These are phyloP conservation scores for Stercorarius parasiticus DNA, from an alignment of 2,113 vertebrate species.

Conservation along the genomic window DNA sequence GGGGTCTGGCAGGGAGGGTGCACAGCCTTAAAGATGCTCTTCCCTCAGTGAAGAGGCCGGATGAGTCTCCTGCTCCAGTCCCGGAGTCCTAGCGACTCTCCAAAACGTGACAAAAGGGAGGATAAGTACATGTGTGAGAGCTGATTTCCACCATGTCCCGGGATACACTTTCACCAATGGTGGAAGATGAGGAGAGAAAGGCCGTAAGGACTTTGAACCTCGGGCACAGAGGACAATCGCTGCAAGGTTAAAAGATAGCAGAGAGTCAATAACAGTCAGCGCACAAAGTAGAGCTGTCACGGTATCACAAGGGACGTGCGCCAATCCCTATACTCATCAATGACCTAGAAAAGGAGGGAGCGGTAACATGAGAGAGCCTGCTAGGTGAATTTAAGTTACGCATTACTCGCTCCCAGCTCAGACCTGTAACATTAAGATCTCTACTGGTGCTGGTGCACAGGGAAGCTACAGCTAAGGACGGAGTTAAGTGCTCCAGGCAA, in stretches of 20 bases:
- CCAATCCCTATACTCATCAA: neutral
- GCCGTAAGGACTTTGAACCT: neutral
- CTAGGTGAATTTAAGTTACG: neutral
- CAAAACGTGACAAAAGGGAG: no score
- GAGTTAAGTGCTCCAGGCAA: neutral
- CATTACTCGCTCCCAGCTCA: neutral
- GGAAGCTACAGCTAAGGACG: neutral
- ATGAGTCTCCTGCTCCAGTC: fast-evolving
- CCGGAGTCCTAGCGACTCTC: neutral
- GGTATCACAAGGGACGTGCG: neutral
- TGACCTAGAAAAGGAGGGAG: neutral
- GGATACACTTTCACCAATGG: fast-evolving
- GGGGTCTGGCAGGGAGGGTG: neutral
- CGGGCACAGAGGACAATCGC: neutral
- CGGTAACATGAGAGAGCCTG: neutral
- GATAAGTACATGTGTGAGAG: neutral
- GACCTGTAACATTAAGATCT: neutral
- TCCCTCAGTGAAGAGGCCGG: fast-evolving
- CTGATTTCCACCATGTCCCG: neutral
- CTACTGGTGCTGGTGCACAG: fast-evolving
- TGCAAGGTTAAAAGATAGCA: neutral
- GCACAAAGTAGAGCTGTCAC: neutral
- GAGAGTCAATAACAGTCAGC: neutral
- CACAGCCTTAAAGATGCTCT: fast-evolving
- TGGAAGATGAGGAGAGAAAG: neutral